These are phyloP conservation scores for Rhinichthys osculus DNA, from an alignment of 2,797 vertebrate species.

Conservation along the genomic window DNA sequence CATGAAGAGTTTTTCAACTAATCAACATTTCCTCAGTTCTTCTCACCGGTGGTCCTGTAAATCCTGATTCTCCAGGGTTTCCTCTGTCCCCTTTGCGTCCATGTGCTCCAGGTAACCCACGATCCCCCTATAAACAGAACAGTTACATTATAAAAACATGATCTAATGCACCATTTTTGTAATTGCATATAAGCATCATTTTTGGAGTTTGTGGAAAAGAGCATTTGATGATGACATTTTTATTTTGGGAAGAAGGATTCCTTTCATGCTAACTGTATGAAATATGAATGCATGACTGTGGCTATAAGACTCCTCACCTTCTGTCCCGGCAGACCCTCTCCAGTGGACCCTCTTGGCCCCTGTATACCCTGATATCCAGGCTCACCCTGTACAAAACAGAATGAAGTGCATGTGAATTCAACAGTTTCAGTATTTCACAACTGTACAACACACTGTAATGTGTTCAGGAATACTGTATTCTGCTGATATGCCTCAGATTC, in stretches of 20 bases:
- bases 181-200: background rate
- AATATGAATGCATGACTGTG: background rate
- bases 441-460: background rate
- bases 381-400: conserved; percentile 78
- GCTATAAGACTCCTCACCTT: conserved; percentile 77
- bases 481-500: background rate
- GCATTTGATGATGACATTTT: background rate
- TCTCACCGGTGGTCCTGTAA: conserved; percentile 74
- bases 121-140: conserved; percentile 78
- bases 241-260: background rate
- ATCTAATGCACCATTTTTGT: background rate
- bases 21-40: background rate
- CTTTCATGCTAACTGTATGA: background rate
- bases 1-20: background rate
- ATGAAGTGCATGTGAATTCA: background rate
- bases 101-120: conserved; percentile 80
- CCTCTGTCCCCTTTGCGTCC: conserved; percentile 85
- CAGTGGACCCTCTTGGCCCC: conserved; percentile 81
- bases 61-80: conserved; percentile 78
- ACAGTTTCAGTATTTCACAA: background rate
- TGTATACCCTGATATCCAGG: conserved; percentile 81
- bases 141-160: background rate
- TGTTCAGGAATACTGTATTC: background rate
- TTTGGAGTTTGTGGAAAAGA: background rate
- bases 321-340: conserved; percentile 80